Base-by-base conservation (phyloP, 2,888 invertebrate genomes). In the Trachelus tabidus region DNA sequence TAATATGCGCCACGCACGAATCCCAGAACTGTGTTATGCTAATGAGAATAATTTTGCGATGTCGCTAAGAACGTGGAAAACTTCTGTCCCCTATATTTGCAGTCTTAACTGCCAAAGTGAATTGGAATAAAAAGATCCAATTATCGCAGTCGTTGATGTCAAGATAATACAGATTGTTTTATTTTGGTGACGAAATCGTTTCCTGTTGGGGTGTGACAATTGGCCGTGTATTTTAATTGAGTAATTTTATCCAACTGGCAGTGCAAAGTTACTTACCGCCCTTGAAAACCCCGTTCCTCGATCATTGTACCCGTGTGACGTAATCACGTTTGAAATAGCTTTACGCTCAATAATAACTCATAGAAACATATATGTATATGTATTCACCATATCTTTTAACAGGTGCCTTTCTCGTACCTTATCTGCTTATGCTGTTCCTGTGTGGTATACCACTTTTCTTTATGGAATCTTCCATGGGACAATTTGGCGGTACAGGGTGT, bases 351-450 rank as follows among this genome's bases (percentile, higher is more conserved):
- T 56, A 56, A 23, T 56, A 6, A 56, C 40, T 40, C 37, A 35
- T 3, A 35, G 35, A 11, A 11, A 35, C 35, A 12, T 1, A 34
- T 37, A 12, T 40, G 1, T 40, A 40, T 40, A 15, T 40, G 6
- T 40, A 3, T 85, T 76, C 85, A 85, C 85, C 85, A 83, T 84
- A 81, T 80, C 80, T 83, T 83, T 83, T 83, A 83, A 81, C 77
- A 97, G 96, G 97, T 80, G 98, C 97, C 6, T 98, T 98, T 90
- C 93, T 98, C 73, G 94, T 98, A 40, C 97, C 98, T 4, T 98
- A 98, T 90, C 92, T 97, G 73, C 89, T 97, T 80, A 97, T 97
- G 91, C 92, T 97, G 75, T 90, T 96, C 69, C 92, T 96, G 76
- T 97, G 97, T 86, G 98, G 97, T 4, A 95, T 97, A 79, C 98